A percentile compares a stretch with the other conserved stretches of the same genome.
Evolutionary conservation across 2,113 vertebrate genomes (phyloP).

Genomic region (Irena cyanogastra): DNA sequence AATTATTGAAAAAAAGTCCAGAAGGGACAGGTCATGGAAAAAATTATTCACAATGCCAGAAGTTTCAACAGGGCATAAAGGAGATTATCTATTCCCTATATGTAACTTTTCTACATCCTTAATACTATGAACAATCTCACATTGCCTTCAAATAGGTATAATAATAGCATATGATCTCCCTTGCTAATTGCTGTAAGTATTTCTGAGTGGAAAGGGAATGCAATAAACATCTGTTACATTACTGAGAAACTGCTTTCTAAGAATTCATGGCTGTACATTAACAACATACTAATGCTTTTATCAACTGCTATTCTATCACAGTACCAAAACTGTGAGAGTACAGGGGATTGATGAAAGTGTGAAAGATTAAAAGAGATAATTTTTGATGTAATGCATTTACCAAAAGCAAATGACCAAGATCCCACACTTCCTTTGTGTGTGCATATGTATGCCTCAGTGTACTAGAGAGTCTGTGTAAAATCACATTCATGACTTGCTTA

Average conservation of each 20-base stretch:
- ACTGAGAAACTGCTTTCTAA: not conserved
- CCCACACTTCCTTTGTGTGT: not conserved
- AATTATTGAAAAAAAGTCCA: not conserved
- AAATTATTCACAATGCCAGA: not conserved
- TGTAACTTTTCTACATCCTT: not conserved
- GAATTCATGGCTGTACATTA: not conserved
- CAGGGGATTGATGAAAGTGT: not conserved
- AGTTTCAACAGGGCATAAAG: not conserved
- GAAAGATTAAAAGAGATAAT: not conserved
- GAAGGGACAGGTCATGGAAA: not conserved
- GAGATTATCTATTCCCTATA: not conserved
- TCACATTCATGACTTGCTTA: not conserved
- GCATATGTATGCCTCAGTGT: fast-evolving
- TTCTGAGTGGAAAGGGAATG: not conserved
- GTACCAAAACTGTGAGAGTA: not conserved
- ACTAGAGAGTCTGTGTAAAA: not conserved
- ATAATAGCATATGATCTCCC: not conserved
- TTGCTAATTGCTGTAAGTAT: not conserved
- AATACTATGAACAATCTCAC: not conserved
- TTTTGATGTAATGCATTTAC: not conserved
- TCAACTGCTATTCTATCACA: not conserved
- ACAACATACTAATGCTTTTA: not conserved
- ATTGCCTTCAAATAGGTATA: not conserved
- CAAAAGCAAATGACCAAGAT: not conserved
- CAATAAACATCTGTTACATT: not conserved